phyloP scores from a whole-genome alignment of 2,113 vertebrate genomes.

The Girardinichthys multiradiatus region DNA sequence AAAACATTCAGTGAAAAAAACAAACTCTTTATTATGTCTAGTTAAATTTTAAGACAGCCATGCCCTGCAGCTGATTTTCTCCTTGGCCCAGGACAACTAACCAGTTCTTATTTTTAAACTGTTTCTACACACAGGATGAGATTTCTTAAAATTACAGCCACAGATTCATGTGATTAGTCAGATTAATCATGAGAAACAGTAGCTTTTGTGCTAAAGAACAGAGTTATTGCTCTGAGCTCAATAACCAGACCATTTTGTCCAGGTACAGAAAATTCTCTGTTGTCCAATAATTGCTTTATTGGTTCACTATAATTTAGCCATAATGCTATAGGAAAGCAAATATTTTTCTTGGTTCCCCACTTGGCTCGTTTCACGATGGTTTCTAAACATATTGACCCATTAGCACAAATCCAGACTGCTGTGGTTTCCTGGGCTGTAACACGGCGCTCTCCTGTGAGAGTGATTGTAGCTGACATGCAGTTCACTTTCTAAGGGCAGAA shows the following conservation, averaged over 20 bases:
- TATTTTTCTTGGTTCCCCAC: constrained; percentile 74
- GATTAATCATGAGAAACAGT: constrained; percentile 38
- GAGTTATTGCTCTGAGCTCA: constrained; percentile 39
- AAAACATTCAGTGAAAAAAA: not conserved
- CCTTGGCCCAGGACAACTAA: constrained; percentile 3
- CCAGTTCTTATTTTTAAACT: not conserved
- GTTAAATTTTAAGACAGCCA: not conserved
- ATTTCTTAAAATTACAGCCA: constrained; percentile 9
- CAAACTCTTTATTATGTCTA: not conserved
- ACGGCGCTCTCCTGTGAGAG: constrained; percentile 60
- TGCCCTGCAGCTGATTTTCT: not conserved
- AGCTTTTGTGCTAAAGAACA: constrained; percentile 48
- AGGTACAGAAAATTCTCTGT: constrained; percentile 72
- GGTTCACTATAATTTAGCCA: constrained; percentile 71
- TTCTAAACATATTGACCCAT: constrained; percentile 32
- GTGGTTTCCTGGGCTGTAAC: constrained; percentile 64
- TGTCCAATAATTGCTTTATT: constrained; percentile 66
- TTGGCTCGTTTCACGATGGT: constrained; percentile 57
- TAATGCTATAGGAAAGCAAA: constrained; percentile 77
- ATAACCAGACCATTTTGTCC: constrained; percentile 64
- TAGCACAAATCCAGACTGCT: constrained; percentile 42
- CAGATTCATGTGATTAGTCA: constrained; percentile 28
- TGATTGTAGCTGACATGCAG: constrained; percentile 68
- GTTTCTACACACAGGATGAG: not conserved
- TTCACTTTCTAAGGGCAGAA: constrained; percentile 58